Evolutionary conservation across 2,797 vertebrate species (phyloP), one percentile per base, ranked within the genome.

Genomic region (Mastacembelus armatus): DNA sequence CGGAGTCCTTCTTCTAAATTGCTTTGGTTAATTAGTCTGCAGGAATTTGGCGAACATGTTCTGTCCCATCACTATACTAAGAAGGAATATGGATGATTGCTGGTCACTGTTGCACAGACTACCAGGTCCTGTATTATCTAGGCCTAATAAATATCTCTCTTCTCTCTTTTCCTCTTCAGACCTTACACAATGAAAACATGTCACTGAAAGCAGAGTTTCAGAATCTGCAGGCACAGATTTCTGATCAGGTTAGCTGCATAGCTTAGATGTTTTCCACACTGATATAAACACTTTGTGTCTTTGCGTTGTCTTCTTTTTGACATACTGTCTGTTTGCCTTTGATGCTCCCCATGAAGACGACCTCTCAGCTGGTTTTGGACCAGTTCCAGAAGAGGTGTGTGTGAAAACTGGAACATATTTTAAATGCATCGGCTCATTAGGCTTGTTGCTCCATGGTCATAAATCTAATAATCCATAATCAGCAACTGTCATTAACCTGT

Each of bases 381-480:
- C 95, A 96, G 85, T 93, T 96, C 81, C 95, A 98, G 83, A 95
- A 94, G 91, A 96, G 97, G 98, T 98, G 84, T 91, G 91, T 91
- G 55, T 62, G 49, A 35, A 52, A 75, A 66, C 32, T 8, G 19
- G 40, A 58, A 44, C 33, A 54, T 65, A 15, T 50, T 77, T 59
- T 59, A 8, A 63, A 38, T 48, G 24, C 11, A 33, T 52, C 8
- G 40, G 8, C 36, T 6, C 7, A 39, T 71, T 61, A 3, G 8
- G 10, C 57, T 44, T 63, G 58, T 61, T 60, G 24, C 38, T 60
- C 11, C 2, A 3, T 27, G n/a, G 32, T 5, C 7, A 15, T 22
- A 4, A 29, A 59, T 15, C 6, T 29, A 58, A 54, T 36, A 14
- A 36, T 24, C n/a, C 15, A 5, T 33, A 30, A 45, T 33, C 4